phyloP scores from a whole-genome alignment of 2,113 vertebrate species.

The Petromus typicus region DNA sequence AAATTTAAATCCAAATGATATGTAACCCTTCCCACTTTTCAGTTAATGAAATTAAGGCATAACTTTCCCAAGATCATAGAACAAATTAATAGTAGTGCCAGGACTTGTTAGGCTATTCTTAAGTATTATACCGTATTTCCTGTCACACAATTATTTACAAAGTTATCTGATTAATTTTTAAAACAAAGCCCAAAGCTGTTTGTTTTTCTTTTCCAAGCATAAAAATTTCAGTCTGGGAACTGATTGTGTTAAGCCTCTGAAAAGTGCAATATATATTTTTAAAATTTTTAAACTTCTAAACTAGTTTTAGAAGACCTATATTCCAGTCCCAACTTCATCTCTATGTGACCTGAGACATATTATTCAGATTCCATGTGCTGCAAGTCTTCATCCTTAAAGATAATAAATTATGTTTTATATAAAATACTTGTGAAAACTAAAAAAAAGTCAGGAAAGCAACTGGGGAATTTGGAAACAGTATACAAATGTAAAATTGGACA shows the following conservation, averaged over 20 bases:
- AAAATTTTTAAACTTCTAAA: neutral
- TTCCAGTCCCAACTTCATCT: constrained; percentile 6
- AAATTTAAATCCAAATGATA: too few relatives aligned
- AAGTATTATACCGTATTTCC: constrained; percentile 32
- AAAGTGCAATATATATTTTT: constrained; percentile 15
- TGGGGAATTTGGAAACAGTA: constrained; percentile 10
- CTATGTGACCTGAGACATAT: neutral
- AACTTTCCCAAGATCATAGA: neutral
- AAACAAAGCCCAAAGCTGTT: constrained; percentile 34
- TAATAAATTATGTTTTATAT: constrained; percentile 23
- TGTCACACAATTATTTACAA: constrained; percentile 59
- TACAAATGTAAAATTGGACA: constrained; percentile 27
- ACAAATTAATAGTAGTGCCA: neutral
- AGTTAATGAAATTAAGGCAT: neutral
- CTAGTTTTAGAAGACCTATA: constrained; percentile 61
- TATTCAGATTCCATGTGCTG: constrained; percentile 28
- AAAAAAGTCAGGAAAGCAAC: constrained; percentile 9
- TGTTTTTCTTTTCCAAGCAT: constrained; percentile 32
- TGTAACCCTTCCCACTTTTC: constrained; percentile 29
- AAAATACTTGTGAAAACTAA: neutral
- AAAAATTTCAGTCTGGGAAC: constrained; percentile 20
- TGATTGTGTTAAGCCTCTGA: constrained; percentile 22
- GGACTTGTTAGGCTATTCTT: neutral
- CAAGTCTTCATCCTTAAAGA: constrained; percentile 39
- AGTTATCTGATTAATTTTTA: constrained; percentile 56